Percentiles rank a stretch among this genome's conserved stretches.
Evolutionary conservation across 2,888 invertebrate species (phyloP).

Genomic region (Temnothorax rugatulus): DNA sequence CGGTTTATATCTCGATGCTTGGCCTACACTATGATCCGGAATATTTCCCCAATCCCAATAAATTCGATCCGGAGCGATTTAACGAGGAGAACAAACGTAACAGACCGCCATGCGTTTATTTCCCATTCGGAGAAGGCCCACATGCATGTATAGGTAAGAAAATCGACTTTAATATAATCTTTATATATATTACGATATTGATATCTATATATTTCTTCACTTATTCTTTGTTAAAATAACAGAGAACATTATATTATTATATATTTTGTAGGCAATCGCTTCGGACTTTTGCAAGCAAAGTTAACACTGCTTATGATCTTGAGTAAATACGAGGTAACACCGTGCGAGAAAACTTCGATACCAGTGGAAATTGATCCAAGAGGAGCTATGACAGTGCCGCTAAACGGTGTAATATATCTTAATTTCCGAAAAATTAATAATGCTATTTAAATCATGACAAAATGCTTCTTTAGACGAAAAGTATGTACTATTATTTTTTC

Average conservation of each 20-base stretch:
- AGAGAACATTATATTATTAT: background rate
- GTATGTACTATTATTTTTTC: background rate
- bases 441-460: conserved; percentile 25
- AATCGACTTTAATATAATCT: background rate
- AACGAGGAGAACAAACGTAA: conserved; percentile 80
- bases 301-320: conserved; percentile 77
- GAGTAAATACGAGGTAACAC: conserved; percentile 76
- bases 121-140: conserved; percentile 85
- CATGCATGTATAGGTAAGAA: conserved; percentile 82
- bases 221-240: background rate
- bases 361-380: conserved; percentile 75
- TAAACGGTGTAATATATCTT: conserved; percentile 72
- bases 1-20: conserved; percentile 81
- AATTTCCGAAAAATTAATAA: conserved; percentile 61
- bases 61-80: conserved; percentile 86
- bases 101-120: conserved; percentile 76
- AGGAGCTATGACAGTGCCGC: conserved; percentile 66
- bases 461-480: background rate
- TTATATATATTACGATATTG: background rate
- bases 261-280: conserved; percentile 75
- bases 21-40: conserved; percentile 84
- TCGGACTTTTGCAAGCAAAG: conserved; percentile 80
- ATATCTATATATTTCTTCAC: background rate
- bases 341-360: conserved; percentile 73
- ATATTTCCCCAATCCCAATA: conserved; percentile 84